Conservation (phyloP, 2,888 invertebrate genomes). For the Andricus quercusramuli region DNA sequence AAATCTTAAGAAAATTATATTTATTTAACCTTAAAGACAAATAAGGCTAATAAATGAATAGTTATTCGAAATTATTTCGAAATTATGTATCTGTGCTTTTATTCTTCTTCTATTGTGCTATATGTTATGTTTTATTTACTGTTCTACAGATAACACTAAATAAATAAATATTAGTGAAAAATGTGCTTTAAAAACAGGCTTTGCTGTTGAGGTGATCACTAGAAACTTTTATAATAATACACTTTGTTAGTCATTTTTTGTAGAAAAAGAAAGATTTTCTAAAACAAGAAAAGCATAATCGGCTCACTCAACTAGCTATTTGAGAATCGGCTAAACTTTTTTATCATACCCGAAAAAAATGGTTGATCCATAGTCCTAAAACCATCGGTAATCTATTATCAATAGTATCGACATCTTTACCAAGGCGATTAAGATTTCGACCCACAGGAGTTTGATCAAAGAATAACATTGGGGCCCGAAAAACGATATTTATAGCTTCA, state of each 20-base stretch:
- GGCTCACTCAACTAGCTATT: not conserved
- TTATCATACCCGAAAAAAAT: slow-evolving; percentile 70
- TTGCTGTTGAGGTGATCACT: not conserved
- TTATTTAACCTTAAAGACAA: too few relatives aligned
- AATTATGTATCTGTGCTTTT: too few relatives aligned
- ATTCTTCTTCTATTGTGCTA: too few relatives aligned
- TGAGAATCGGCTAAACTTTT: not conserved
- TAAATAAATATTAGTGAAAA: not conserved
- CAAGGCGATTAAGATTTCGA: slow-evolving; percentile 85
- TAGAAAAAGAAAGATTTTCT: not conserved
- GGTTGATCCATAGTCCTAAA: slow-evolving; percentile 78
- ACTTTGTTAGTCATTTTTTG: not conserved
- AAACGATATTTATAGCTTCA: slow-evolving; percentile 80
- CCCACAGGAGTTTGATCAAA: slow-evolving; percentile 86
- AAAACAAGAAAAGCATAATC: not conserved
- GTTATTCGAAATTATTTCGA: too few relatives aligned
- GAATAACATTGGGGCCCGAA: slow-evolving; percentile 84
- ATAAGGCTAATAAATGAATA: too few relatives aligned
- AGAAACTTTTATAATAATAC: not conserved
- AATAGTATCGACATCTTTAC: slow-evolving; percentile 84
- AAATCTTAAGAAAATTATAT: too few relatives aligned
- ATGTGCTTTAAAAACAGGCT: not conserved
- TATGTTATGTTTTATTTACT: too few relatives aligned
- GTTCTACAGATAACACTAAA: too few relatives aligned
- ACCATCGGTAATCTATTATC: slow-evolving; percentile 83